Evolutionary conservation across 2,888 invertebrate species (phyloP), one percentile per base, ranked within the genome.

Genomic region (Mimachlamys varia): DNA sequence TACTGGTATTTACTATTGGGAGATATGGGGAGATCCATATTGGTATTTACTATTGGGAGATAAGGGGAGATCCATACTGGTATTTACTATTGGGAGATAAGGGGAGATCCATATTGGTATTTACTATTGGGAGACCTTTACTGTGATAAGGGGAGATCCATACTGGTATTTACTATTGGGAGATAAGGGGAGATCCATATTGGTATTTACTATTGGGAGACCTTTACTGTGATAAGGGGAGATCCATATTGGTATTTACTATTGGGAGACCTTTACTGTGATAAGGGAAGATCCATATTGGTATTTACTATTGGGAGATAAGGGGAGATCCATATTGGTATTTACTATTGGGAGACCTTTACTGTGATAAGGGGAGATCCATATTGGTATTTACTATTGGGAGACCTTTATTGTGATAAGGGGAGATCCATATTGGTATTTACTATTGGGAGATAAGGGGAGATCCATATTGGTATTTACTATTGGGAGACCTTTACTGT

Each of bases 391-490:
- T 76, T 76, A 76, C 76, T 12, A 76, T 27, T 76, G 12, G 22
- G 76, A 76, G 76, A 76, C 76, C 27, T 76, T 76, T 76, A 76
- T 76, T 10, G 22, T 12, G 17, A 27, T 15, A 33, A 27, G 76
- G 33, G 27, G 33, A 10, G 76, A 12, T 33, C 76, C n/a, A n/a
- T n/a, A n/a, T 76, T 76, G 76, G 33, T 76, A 76, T 76, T 76
- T 76, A 76, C 76, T 12, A 76, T 27, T 76, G 12, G 22, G 76
- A 76, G 76, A 76, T n/a, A n/a, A n/a, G n/a, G n/a, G n/a, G n/a
- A n/a, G n/a, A n/a, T n/a, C n/a, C n/a, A n/a, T n/a, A n/a, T 76
- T 76, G 76, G 33, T 76, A 76, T 76, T 76, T 76, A 76, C 76
- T 12, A 76, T 27, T 76, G 12, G 22, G 76, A 76, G 76, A 76